Evolutionary conservation across 1,140 invertebrate genomes (phyloP), one percentile per base, ranked within the genome.

Genomic region (Cherax destructor): DNA sequence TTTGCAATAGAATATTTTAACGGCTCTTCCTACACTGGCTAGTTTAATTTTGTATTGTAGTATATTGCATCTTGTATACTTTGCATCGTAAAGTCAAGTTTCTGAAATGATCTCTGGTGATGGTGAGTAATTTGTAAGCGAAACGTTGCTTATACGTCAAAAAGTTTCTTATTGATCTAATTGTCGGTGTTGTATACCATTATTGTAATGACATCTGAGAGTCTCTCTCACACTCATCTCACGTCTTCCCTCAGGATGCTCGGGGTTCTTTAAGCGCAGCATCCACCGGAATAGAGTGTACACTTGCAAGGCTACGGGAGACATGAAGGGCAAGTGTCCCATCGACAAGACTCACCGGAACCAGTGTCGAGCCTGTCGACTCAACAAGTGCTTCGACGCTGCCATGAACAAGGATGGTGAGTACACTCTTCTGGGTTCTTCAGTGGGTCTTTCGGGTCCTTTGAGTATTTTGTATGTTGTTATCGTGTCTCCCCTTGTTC

Each of bases 361-460:
- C 95, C 98, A 99, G 95, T 99, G 99, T 95, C 96, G 99, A 85
- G 98, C 98, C 93, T 99, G 99, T 94, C 96, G 99, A 79, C 96
- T 99, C 47, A 98, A 97, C 93, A 99, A 99, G 95, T 99, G 99
- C 95, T 98, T 99, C 94, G 97, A 98, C 94, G 98, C 98, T 72
- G 97, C 98, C 92, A 99, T 99, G 99, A 99, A 99, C 94, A 99
- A 99, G 96, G 98, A 99, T 95, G 98, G 99, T 99, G 95, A 97
- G 97, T 94, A 76, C 13, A 24, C n/a, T 7, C 74, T 65, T 11
- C 16, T 21, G 4, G 61, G 6, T 56, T 13, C 61, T 21, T 18
- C 10, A 18, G 61, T 65, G 72, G 30, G 41, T 24, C 50, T 72
- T 30, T 41, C 30, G 30, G 30, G 30, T 0, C 30, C 30, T 41